Percentiles rank a stretch among this genome's conserved stretches.
Evolutionary conservation across 1,140 invertebrate genomes (phyloP).

Genomic region (Onthophagus taurus): DNA sequence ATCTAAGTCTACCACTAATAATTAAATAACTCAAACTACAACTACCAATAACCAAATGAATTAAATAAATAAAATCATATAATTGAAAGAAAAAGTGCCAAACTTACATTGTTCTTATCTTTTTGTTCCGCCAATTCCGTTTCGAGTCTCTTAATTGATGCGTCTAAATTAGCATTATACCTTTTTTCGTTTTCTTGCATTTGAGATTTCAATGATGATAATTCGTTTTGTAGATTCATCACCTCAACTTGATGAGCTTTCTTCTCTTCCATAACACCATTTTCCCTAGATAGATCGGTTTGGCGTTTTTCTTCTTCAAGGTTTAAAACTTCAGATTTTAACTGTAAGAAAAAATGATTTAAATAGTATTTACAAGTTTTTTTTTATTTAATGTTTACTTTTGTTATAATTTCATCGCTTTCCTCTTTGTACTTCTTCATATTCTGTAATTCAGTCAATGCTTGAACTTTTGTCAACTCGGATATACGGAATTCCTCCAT

Average conservation of each 20-base stretch:
- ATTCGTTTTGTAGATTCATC: slow-evolving; percentile 31
- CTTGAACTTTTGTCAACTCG: slow-evolving; percentile 24
- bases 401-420: slow-evolving; percentile 19
- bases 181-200: slow-evolving; percentile 30
- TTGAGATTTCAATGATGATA: slow-evolving; percentile 20
- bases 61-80: too few species aligned
- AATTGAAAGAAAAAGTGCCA: too few species aligned
- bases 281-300: slow-evolving; percentile 11
- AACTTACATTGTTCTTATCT: slow-evolving; percentile 68
- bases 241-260: slow-evolving; percentile 29
- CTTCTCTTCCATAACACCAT: slow-evolving; percentile 25
- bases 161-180: slow-evolving; percentile 33
- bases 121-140: slow-evolving; percentile 55
- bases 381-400: slow-evolving; percentile 25
- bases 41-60: too few species aligned
- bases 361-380: too few species aligned
- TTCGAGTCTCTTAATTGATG: slow-evolving; percentile 34
- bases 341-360: too few species aligned
- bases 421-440: slow-evolving; percentile 31
- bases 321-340: slow-evolving; percentile 24
- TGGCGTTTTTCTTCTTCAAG: slow-evolving; percentile 24
- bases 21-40: slow-evolving; percentile 9
- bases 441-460: slow-evolving; percentile 28
- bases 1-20: slow-evolving; percentile 1
- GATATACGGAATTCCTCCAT: slow-evolving; percentile 29